A percentile compares a stretch with the other conserved stretches of the same genome.
These are phyloP conservation scores for Sebastes variabilis DNA, from an alignment of 2,797 vertebrate species.

Conservation along the genomic window DNA sequence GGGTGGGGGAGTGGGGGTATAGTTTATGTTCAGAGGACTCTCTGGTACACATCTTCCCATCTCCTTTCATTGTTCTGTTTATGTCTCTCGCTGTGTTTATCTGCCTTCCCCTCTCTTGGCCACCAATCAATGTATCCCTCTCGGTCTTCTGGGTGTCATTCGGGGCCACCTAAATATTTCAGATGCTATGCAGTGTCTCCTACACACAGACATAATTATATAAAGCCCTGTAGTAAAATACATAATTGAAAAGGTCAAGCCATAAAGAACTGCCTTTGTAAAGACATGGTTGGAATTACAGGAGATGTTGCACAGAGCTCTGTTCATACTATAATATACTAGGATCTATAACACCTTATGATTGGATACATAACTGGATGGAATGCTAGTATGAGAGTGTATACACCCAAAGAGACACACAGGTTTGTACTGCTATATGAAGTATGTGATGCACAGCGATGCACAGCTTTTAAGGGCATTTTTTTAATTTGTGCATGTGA, in stretches of 20 bases:
- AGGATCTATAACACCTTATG: neutral
- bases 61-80: constrained; percentile 11
- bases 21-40: constrained; percentile 26
- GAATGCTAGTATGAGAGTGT: neutral
- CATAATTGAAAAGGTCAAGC: constrained; percentile 38
- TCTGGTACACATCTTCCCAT: constrained; percentile 17
- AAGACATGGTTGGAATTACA: constrained; percentile 10
- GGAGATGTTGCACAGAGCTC: neutral
- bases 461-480: too few relatives aligned
- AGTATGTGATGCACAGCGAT: neutral
- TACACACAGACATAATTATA: neutral
- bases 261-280: constrained; percentile 5
- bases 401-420: neutral
- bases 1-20: neutral
- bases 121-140: constrained; percentile 26
- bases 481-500: neutral
- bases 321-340: neutral
- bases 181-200: constrained; percentile 3
- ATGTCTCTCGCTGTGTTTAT: constrained; percentile 30
- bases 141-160: constrained; percentile 34
- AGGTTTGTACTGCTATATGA: neutral
- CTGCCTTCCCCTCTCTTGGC: constrained; percentile 25
- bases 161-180: constrained; percentile 46
- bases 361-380: neutral
- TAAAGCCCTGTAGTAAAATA: constrained; percentile 36